Conservation (phyloP, 1,140 invertebrate genomes). For the Asbolus verrucosus region DNA sequence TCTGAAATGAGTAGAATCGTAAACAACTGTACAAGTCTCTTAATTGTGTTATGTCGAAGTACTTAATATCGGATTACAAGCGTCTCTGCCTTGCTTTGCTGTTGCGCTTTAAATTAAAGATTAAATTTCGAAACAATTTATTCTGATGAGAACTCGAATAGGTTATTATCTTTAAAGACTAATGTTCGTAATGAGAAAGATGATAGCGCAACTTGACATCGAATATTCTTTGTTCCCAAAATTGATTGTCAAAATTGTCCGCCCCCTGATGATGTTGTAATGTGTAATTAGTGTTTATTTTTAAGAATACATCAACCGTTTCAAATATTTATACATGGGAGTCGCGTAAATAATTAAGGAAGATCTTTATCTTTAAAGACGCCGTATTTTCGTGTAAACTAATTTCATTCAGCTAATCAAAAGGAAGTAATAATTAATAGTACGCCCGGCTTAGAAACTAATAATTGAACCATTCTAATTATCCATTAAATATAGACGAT, state of each 20-base stretch:
- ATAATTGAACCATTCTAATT: constrained; percentile 4
- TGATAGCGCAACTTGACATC: too few species aligned
- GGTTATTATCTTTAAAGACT: not conserved
- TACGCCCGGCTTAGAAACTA: not conserved
- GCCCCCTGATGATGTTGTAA: too few species aligned
- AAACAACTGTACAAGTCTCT: constrained; percentile 11
- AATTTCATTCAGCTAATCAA: too few species aligned
- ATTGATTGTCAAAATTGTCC: too few species aligned
- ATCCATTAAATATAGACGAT: constrained; percentile 18
- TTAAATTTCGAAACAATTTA: constrained; percentile 20
- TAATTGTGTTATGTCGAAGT: constrained; percentile 31
- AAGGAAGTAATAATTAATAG: constrained; percentile 12
- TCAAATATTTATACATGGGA: too few species aligned
- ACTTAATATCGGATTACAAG: constrained; percentile 14
- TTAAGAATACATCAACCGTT: too few species aligned
- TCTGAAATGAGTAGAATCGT: not conserved
- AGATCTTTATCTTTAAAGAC: too few species aligned
- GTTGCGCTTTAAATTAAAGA: constrained; percentile 10
- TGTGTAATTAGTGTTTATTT: too few species aligned
- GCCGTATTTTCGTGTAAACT: too few species aligned
- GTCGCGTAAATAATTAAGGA: too few species aligned
- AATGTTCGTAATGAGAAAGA: too few species aligned
- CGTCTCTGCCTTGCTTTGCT: constrained; percentile 12
- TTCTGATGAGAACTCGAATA: not conserved
- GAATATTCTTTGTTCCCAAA: too few species aligned